phyloP scores from a whole-genome alignment of 2,113 vertebrate species.

The Myrmecobius fasciatus region DNA sequence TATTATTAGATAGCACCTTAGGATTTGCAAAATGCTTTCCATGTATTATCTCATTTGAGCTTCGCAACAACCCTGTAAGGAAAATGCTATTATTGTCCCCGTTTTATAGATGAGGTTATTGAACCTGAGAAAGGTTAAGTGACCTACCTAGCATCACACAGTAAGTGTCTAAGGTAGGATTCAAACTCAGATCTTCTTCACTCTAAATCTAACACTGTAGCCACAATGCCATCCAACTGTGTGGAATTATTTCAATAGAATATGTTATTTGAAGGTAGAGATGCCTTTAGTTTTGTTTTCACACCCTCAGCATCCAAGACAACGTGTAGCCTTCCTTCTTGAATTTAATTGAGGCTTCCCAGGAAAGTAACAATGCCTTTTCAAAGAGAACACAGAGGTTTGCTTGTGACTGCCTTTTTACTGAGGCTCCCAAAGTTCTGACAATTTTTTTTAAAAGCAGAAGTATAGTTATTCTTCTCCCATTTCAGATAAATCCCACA shows the following conservation, averaged over 20 bases:
- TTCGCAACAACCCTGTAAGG: neutral
- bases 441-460: neutral
- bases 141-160: neutral
- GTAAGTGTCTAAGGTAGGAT: neutral
- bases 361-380: neutral
- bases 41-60: neutral
- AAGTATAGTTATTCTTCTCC: conserved; percentile 33
- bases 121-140: neutral
- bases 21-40: neutral
- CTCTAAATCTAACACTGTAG: neutral
- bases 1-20: neutral
- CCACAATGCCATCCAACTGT: neutral
- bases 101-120: neutral
- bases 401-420: neutral
- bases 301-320: neutral
- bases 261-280: neutral
- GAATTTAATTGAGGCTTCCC: conserved; percentile 9
- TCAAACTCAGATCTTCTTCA: neutral
- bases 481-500: conserved; percentile 7
- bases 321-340: neutral
- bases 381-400: neutral
- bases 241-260: neutral
- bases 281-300: neutral
- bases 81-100: neutral
- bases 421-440: neutral